Conservation (phyloP, 1,140 invertebrate species). For the Zaprionus ornatus region DNA sequence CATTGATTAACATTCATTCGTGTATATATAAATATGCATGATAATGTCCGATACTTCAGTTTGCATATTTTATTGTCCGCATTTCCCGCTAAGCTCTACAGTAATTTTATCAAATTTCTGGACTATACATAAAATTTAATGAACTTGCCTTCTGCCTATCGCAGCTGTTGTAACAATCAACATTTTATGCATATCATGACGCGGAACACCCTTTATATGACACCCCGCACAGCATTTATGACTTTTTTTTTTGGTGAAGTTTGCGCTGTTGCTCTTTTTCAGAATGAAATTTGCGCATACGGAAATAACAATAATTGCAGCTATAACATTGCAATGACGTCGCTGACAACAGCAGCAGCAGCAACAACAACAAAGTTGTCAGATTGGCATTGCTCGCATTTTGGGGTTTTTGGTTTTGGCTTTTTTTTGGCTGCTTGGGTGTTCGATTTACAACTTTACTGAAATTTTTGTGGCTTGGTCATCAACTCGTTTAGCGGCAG, state of each 20-base stretch:
- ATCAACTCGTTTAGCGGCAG: slow-evolving; percentile 65
- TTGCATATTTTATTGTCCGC: not conserved
- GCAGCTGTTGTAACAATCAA: slow-evolving; percentile 32
- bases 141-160: not conserved
- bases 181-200: slow-evolving; percentile 5
- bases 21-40: slow-evolving; percentile 1
- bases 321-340: slow-evolving; percentile 67
- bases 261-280: slow-evolving; percentile 46
- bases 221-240: not conserved
- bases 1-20: slow-evolving; percentile 3
- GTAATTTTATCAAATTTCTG: not conserved
- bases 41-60: slow-evolving; percentile 2
- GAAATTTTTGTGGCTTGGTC: slow-evolving; percentile 68
- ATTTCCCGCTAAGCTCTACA: not conserved
- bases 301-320: slow-evolving; percentile 77
- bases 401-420: slow-evolving; percentile 32
- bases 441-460: slow-evolving; percentile 65
- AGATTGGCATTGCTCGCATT: slow-evolving; percentile 61
- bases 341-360: slow-evolving; percentile 50
- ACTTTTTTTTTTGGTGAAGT: slow-evolving; percentile 31
- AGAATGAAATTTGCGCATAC: slow-evolving; percentile 72
- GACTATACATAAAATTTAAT: slow-evolving; percentile 5
- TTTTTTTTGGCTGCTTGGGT: slow-evolving; percentile 23
- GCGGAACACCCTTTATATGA: slow-evolving; percentile 34
- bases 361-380: slow-evolving; percentile 51